A percentile compares a stretch with the other conserved stretches of the same genome.
Evolutionary conservation across 2,113 vertebrate genomes (phyloP).

Genomic region (Cyprinodon variegatus): DNA sequence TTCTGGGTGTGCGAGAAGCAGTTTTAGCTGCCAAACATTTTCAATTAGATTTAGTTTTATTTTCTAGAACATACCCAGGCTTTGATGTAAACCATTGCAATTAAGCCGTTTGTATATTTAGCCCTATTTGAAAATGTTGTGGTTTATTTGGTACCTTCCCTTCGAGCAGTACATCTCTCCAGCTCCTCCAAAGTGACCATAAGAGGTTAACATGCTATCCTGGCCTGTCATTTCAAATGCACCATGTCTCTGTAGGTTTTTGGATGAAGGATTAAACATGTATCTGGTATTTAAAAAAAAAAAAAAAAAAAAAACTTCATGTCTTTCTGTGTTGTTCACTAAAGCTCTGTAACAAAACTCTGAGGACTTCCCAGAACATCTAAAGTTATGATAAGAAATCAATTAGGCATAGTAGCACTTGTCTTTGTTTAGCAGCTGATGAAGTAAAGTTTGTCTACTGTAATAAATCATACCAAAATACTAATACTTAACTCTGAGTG

Average conservation of each 20-base stretch:
- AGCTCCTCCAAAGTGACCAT: background rate
- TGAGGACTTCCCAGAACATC: background rate
- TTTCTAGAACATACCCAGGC: background rate
- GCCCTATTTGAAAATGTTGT: too few relatives aligned
- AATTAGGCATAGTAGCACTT: background rate
- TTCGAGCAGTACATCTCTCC: background rate
- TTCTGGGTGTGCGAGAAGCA: too few relatives aligned
- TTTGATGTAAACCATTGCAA: background rate
- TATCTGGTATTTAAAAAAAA: background rate
- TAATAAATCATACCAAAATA: too few relatives aligned
- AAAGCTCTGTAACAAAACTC: background rate
- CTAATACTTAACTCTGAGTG: background rate
- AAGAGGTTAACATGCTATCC: background rate
- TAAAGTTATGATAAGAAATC: background rate
- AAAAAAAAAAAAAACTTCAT: too few relatives aligned
- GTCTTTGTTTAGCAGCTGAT: background rate
- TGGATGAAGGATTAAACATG: background rate
- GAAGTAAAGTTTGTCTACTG: too few relatives aligned
- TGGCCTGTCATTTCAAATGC: background rate
- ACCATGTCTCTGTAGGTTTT: too few relatives aligned
- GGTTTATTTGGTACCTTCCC: background rate
- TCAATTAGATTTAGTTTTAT: background rate
- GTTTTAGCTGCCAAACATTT: too few relatives aligned
- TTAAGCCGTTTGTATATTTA: too few relatives aligned
- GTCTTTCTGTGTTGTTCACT: background rate